phyloP scores from a whole-genome alignment of 2,113 vertebrate species.

The Hippocampus guttulatus region DNA sequence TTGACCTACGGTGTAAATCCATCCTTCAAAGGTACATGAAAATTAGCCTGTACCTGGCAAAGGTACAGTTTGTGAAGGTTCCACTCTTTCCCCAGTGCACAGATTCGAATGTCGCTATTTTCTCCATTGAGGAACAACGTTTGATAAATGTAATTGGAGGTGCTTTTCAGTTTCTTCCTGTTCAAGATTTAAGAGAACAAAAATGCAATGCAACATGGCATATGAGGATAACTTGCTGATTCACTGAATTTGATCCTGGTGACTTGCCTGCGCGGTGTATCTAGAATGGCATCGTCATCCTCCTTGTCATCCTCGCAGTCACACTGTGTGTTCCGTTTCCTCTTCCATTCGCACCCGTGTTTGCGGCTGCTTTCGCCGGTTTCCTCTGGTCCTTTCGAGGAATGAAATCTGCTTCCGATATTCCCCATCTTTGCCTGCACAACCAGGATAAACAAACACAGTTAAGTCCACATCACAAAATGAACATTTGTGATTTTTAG shows the following conservation, averaged over 20 bases:
- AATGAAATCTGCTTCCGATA: constrained; percentile 70
- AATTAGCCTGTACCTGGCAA: constrained; percentile 78
- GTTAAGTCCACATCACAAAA: neutral
- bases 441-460: neutral
- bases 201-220: constrained; percentile 1
- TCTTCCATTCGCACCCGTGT: constrained; percentile 74
- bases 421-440: constrained; percentile 63
- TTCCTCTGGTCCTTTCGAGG: constrained; percentile 54
- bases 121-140: constrained; percentile 94
- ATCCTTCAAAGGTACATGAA: neutral
- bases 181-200: neutral
- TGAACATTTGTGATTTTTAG: neutral
- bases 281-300: constrained; percentile 72
- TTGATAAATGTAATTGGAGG: constrained; percentile 95
- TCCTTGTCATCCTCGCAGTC: constrained; percentile 77
- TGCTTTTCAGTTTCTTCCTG: constrained; percentile 95
- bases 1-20: neutral
- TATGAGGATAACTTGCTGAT: neutral
- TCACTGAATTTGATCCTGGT: neutral
- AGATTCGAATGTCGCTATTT: constrained; percentile 94
- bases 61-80: constrained; percentile 95
- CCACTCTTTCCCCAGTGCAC: constrained; percentile 94
- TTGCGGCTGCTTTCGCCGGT: constrained; percentile 48
- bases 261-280: constrained; percentile 75
- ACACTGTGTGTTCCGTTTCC: constrained; percentile 71